Evolutionary conservation across 2,113 vertebrate genomes (phyloP).

Genomic region (Pollimyrus isidori): DNA sequence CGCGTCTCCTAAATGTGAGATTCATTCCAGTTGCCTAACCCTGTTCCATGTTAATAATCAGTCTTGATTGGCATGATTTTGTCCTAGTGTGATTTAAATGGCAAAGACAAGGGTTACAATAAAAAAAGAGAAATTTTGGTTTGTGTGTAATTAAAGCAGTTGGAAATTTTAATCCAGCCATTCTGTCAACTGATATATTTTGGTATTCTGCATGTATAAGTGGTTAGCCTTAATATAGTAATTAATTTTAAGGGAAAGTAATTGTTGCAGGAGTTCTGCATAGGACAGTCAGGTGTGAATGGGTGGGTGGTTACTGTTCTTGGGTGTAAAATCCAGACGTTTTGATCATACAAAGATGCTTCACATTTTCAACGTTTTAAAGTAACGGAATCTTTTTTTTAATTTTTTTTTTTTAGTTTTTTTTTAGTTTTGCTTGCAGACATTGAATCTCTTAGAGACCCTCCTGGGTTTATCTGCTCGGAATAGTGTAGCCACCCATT

Average conservation of each 20-base stretch:
- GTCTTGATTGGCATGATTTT: not conserved
- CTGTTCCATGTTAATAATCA: not conserved
- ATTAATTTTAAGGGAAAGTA: not conserved
- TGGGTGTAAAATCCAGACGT: not conserved
- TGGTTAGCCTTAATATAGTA: not conserved
- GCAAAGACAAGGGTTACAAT: not conserved
- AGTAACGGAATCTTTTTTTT: not conserved
- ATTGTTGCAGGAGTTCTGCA: not conserved
- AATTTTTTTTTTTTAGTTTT: not conserved
- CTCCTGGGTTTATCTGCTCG: not conserved
- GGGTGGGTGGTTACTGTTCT: not conserved
- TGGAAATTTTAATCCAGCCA: not conserved
- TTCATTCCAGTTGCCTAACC: not conserved
- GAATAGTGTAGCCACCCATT: not conserved
- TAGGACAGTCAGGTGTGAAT: not conserved
- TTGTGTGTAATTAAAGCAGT: not conserved
- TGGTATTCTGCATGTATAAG: not conserved
- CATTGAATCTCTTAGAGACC: not conserved
- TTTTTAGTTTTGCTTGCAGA: not conserved
- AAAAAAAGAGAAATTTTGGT: not conserved
- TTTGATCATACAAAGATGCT: not conserved
- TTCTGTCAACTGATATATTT: not conserved
- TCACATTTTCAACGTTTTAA: not conserved
- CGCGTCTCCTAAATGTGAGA: not conserved
- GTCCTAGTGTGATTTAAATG: not conserved